phyloP scores from a whole-genome alignment of 1,140 invertebrate species.

The Ceratina japonica region DNA sequence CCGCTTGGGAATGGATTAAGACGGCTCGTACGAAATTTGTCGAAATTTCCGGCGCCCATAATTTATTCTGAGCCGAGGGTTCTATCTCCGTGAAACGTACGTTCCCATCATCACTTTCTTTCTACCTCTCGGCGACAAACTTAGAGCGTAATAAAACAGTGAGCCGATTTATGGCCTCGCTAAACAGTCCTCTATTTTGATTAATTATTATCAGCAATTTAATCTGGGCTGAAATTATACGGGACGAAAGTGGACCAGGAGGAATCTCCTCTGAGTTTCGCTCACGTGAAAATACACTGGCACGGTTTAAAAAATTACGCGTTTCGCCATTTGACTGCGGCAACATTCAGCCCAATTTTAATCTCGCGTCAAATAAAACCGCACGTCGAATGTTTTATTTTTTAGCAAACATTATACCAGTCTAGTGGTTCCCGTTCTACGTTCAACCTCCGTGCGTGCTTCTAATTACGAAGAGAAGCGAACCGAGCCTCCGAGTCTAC shows the following conservation, averaged over 20 bases:
- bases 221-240: no score
- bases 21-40: constrained; percentile 69
- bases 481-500: not conserved
- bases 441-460: not conserved
- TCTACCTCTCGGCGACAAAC: not conserved
- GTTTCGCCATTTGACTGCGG: no score
- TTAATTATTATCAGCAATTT: not conserved
- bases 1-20: constrained; percentile 70
- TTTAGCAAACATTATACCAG: no score
- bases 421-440: not conserved
- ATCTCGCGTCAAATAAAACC: not conserved
- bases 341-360: not conserved
- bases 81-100: constrained; percentile 4
- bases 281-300: no score
- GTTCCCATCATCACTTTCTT: constrained; percentile 22
- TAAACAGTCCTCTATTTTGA: not conserved
- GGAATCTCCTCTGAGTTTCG: no score
- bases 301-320: no score
- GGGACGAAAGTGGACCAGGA: no score
- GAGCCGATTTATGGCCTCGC: not conserved
- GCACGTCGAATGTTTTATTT: not conserved
- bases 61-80: constrained; percentile 58
- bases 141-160: not conserved
- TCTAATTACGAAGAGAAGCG: constrained; percentile 23
- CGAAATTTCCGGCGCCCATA: constrained; percentile 67